Percentiles rank a stretch among this genome's conserved stretches.
Evolutionary conservation across 2,113 vertebrate genomes (phyloP).

Genomic region (human (Homo sapiens)): GRCh38 chrX:70553001-70553500

Average conservation of each 20-base stretch:
- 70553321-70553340: constrained; percentile 85
- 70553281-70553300: constrained; percentile 36
- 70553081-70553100: neutral
- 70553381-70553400: constrained; percentile 89
- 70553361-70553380: constrained; percentile 91
- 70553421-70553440: constrained; percentile 33
- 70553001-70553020: constrained; percentile 34
- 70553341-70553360: constrained; percentile 87
- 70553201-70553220: neutral
- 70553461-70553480: neutral
- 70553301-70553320: constrained; percentile 89
- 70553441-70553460: constrained; percentile 3
- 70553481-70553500: constrained; percentile 39
- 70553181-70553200: neutral
- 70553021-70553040: constrained; percentile 1
- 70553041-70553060: constrained; percentile 38
- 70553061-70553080: neutral
- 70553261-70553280: neutral
- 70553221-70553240: neutral
- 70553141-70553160: neutral
- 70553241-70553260: neutral
- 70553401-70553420: constrained; percentile 92
- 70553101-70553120: constrained; percentile 27
- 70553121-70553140: constrained; percentile 12
- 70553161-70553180: neutral